Conservation (phyloP, 2,113 vertebrate genomes). For the Penelope pileata region DNA sequence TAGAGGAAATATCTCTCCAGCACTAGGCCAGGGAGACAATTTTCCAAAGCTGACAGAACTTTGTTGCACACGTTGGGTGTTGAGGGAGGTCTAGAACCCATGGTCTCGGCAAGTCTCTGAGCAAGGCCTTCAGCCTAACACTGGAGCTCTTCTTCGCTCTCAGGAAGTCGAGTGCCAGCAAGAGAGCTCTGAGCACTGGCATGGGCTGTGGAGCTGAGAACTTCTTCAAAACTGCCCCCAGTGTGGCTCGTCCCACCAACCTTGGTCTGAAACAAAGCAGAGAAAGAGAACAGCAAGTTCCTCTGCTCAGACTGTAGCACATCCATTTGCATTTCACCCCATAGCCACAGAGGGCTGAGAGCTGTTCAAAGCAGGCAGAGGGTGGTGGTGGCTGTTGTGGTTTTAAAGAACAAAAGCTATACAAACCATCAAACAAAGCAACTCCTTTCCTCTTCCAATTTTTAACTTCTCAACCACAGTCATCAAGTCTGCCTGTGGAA, state of each 20-base stretch:
- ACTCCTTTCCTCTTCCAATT: background rate
- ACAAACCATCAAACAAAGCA: background rate
- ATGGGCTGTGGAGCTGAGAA: constrained; percentile 91
- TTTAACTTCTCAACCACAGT: background rate
- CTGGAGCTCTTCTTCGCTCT: constrained; percentile 78
- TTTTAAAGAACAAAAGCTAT: background rate
- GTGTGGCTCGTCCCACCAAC: constrained; percentile 80
- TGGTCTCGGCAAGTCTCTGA: background rate
- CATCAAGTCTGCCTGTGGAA: background rate
- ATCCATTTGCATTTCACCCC: background rate
- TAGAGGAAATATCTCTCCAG: background rate
- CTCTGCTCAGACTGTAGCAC: background rate
- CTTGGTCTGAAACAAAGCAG: constrained; percentile 84
- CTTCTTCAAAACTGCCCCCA: constrained; percentile 93
- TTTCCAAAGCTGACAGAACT: constrained; percentile 16
- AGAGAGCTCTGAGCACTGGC: constrained; percentile 88
- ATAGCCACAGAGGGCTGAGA: background rate
- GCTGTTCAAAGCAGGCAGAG: background rate
- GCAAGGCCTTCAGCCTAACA: constrained; percentile 68
- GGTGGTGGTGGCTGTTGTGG: background rate
- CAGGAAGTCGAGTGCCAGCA: constrained; percentile 69
- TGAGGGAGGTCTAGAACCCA: background rate
- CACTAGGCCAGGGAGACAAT: background rate
- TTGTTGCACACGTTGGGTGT: background rate
- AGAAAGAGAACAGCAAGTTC: background rate